Percentiles rank a stretch among this genome's conserved stretches.
These are phyloP conservation scores for Gnatocerus cornutus DNA, from an alignment of 2,888 invertebrate species.

Conservation along the genomic window DNA sequence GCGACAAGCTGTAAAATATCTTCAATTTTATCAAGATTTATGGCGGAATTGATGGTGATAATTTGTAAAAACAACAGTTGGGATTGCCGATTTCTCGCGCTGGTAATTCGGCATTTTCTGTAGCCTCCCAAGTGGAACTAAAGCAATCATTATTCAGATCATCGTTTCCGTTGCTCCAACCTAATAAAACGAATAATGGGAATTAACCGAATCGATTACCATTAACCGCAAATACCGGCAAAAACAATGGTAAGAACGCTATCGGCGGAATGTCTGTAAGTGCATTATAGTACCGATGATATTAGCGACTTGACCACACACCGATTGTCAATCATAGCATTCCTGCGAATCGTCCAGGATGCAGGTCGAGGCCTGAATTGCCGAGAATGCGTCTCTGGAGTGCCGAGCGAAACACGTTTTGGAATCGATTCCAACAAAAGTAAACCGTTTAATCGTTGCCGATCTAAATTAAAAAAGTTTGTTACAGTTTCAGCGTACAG, in stretches of 20 bases:
- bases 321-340: constrained; percentile 64
- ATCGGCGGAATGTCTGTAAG: constrained; percentile 64
- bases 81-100: too few species aligned
- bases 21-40: too few species aligned
- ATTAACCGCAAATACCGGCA: constrained; percentile 64
- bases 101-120: constrained; percentile 9
- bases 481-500: constrained; percentile 24
- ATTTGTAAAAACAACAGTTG: too few species aligned
- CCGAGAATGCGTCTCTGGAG: constrained; percentile 14
- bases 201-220: constrained; percentile 68
- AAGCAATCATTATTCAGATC: constrained; percentile 38
- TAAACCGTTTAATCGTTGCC: constrained; percentile 32
- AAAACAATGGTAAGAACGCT: constrained; percentile 64
- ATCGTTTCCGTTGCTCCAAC: constrained; percentile 29
- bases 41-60: too few species aligned
- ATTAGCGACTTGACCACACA: constrained; percentile 63
- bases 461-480: constrained; percentile 39
- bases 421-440: constrained; percentile 26
- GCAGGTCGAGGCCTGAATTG: constrained; percentile 22
- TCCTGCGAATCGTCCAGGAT: constrained; percentile 45
- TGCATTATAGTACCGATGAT: constrained; percentile 55
- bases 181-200: constrained; percentile 62
- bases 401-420: constrained; percentile 34
- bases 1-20: too few species aligned
- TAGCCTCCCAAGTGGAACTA: constrained; percentile 23